A percentile compares a stretch with the other conserved stretches of the same genome.
Evolutionary conservation across 1,140 invertebrate genomes (phyloP).

Genomic region (Dolichoris vasculosae): DNA sequence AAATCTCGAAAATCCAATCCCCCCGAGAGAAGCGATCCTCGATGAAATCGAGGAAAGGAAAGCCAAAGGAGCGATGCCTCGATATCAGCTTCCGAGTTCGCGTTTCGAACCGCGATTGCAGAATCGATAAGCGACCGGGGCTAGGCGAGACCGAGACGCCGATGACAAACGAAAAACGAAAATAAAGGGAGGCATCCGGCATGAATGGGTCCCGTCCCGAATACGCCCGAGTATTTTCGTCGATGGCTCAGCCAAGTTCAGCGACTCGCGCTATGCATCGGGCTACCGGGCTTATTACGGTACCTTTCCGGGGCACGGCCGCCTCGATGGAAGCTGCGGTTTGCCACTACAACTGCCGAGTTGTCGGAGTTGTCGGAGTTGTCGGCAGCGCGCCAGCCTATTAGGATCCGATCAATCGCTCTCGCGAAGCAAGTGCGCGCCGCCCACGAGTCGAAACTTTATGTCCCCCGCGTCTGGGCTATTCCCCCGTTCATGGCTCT

Average conservation of each 20-base stretch:
- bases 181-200: neutral
- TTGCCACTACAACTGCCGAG: too few species aligned
- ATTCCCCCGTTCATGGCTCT: too few species aligned
- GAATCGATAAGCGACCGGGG: neutral
- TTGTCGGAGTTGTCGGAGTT: too few species aligned
- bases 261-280: neutral
- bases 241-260: neutral
- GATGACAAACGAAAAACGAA: constrained; percentile 26
- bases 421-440: neutral
- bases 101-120: neutral
- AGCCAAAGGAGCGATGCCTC: neutral
- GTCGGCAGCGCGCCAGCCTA: constrained; percentile 1
- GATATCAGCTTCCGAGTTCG: neutral
- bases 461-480: neutral
- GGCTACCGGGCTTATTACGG: too few species aligned
- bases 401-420: constrained; percentile 10
- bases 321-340: too few species aligned
- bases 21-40: too few species aligned
- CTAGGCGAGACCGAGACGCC: neutral
- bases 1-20: neutral
- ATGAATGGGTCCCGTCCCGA: neutral
- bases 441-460: neutral
- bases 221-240: neutral
- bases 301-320: too few species aligned
- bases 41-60: too few species aligned